A percentile compares a stretch with the other conserved stretches of the same genome.
Conservation (phyloP, 1,140 invertebrate genomes). For the Musca domestica region DNA sequence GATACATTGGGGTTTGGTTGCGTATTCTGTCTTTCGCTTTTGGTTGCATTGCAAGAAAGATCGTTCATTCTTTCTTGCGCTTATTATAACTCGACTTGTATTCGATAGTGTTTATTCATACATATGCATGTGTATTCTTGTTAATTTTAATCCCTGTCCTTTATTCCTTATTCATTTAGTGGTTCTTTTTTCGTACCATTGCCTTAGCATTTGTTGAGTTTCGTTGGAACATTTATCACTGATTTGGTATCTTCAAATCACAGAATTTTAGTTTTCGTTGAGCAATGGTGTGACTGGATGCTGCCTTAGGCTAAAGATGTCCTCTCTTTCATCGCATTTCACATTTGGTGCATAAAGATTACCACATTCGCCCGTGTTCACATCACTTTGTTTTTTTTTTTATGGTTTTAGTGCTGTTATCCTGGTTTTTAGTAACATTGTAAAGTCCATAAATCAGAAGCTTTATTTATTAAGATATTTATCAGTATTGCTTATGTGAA, state of each 20-base stretch:
- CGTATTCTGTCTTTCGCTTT: background rate
- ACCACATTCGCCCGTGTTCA: background rate
- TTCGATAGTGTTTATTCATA: no score
- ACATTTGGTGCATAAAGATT: no score
- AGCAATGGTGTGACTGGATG: background rate
- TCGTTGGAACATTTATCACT: conserved; percentile 2
- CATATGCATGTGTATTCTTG: no score
- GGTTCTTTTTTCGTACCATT: conserved; percentile 5
- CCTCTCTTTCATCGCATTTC: no score
- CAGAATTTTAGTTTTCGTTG: background rate
- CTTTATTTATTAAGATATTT: conserved; percentile 17
- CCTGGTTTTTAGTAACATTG: background rate
- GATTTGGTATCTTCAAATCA: conserved; percentile 6
- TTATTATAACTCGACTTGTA: no score
- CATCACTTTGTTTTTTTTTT: conserved; percentile 1
- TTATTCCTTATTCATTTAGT: background rate
- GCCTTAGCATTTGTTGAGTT: background rate
- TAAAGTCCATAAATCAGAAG: conserved; percentile 16
- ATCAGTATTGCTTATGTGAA: conserved; percentile 2
- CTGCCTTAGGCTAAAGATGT: background rate
- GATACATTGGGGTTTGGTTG: background rate
- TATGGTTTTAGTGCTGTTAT: background rate
- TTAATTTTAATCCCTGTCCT: background rate
- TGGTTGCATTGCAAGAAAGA: background rate
- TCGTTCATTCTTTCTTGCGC: no score